These are phyloP conservation scores for Brachystomella parvula DNA, from an alignment of 1,140 invertebrate species.

Conservation along the genomic window DNA sequence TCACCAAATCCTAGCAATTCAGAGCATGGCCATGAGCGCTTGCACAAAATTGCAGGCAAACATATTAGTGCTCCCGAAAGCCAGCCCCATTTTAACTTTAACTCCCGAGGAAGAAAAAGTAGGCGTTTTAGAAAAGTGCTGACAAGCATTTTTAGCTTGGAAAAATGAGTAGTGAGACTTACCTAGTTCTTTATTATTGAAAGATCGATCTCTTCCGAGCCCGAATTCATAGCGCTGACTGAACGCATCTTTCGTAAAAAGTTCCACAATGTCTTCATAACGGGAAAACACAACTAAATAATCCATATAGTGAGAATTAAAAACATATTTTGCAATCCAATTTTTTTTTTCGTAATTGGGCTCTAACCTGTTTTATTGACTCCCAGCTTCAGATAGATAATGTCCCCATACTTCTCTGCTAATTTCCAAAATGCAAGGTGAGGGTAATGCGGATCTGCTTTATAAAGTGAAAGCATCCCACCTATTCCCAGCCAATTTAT, in stretches of 20 bases:
- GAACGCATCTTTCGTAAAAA: background rate
- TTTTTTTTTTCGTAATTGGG: background rate
- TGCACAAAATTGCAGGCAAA: too few relatives aligned
- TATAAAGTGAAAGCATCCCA: background rate
- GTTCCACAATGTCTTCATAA: background rate
- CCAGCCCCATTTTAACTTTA: too few relatives aligned
- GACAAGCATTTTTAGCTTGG: background rate
- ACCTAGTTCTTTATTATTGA: constrained; percentile 6
- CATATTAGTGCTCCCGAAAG: too few relatives aligned
- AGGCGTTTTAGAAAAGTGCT: too few relatives aligned
- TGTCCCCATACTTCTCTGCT: constrained; percentile 16
- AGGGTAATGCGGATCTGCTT: constrained; percentile 8
- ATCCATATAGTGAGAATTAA: background rate
- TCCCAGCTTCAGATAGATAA: background rate
- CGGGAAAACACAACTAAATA: constrained; percentile 1
- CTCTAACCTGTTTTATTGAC: background rate
- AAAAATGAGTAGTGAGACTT: background rate
- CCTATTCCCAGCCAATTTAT: constrained; percentile 5
- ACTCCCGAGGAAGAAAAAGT: too few relatives aligned
- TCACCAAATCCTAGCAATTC: too few relatives aligned
- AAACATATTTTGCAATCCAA: background rate
- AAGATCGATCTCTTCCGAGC: background rate
- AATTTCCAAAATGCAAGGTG: constrained; percentile 10
- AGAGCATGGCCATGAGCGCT: too few relatives aligned
- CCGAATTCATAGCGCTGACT: background rate